Evolutionary conservation across 2,113 vertebrate species (phyloP), one percentile per base, ranked within the genome.

Genomic region (Trogon melanurus): DNA sequence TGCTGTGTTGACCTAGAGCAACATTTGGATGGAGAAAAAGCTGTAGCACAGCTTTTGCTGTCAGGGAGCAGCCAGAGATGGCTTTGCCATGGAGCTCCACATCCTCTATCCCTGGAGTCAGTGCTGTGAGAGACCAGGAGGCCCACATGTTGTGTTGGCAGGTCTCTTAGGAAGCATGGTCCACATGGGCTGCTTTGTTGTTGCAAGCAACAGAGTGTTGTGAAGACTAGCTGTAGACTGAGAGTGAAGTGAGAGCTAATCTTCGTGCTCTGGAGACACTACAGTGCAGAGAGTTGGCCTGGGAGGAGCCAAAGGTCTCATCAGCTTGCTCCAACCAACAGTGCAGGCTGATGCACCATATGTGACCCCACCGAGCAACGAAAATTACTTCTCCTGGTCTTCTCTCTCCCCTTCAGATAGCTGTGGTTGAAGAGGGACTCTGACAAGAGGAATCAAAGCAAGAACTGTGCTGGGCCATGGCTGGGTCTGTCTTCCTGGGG

Each of bases 381-480:
- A 54, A 48, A 85, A 66, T 4, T n/a, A 72, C 53, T 81, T 80
- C 25, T 76, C n/a, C 25, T 62, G 1, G 6, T 30, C 41, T 86
- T 51, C 22, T 32, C 6, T 50, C 36, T 81, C 21, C 30, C 25
- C 8, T 17, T 64, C 41, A 44, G 41, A 8, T 32, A 79, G 41
- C 22, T 4, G 2, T 54, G 22, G 66, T 45, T 69, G 71, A 60
- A 61, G 10, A 62, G 19, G 79, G 16, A 75, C 45, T n/a, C 32
- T 13, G 20, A 74, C 51, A 85, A 75, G 57, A 65, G 69, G 30
- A 88, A 78, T 41, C 6, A 15, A 91, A 93, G 58, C 20, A 50
- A 79, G 50, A 87, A 25, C 8, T 79, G 14, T 0, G 0, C 8
- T 57, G 70, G 5, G 9, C 23, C 51, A 74, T 1, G 2, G 16